Evolutionary conservation across 2,797 vertebrate genomes (phyloP).

Genomic region (Poeciliopsis infans): DNA sequence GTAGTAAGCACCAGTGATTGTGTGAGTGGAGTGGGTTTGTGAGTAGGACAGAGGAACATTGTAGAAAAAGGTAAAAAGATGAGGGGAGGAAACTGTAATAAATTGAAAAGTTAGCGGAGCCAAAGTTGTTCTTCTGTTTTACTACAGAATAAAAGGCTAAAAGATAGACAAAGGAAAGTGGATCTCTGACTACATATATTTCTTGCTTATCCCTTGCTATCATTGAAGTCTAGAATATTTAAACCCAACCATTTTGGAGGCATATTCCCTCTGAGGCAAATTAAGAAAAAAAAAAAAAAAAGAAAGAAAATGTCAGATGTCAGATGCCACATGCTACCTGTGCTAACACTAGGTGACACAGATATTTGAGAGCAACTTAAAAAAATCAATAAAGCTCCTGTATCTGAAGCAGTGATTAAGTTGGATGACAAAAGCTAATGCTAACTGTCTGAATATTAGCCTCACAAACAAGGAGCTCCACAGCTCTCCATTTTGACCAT

Average conservation of each 20-base stretch:
- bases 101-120: background rate
- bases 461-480: background rate
- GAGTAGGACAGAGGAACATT: conserved; percentile 1
- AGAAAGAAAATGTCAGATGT: background rate
- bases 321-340: background rate
- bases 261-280: background rate
- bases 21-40: conserved; percentile 24
- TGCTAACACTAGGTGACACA: background rate
- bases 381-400: background rate
- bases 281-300: background rate
- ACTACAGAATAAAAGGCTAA: background rate
- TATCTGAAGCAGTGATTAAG: background rate
- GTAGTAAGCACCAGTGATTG: conserved; percentile 21
- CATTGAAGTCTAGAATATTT: background rate
- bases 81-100: conserved; percentile 38
- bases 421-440: background rate
- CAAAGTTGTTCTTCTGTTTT: background rate
- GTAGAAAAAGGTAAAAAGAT: conserved; percentile 22
- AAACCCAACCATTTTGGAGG: background rate
- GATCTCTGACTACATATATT: background rate
- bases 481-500: background rate
- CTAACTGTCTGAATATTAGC: background rate
- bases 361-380: background rate
- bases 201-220: background rate
- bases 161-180: background rate